Evolutionary conservation across 2,888 invertebrate species (phyloP).

Genomic region (Diaperis boleti): DNA sequence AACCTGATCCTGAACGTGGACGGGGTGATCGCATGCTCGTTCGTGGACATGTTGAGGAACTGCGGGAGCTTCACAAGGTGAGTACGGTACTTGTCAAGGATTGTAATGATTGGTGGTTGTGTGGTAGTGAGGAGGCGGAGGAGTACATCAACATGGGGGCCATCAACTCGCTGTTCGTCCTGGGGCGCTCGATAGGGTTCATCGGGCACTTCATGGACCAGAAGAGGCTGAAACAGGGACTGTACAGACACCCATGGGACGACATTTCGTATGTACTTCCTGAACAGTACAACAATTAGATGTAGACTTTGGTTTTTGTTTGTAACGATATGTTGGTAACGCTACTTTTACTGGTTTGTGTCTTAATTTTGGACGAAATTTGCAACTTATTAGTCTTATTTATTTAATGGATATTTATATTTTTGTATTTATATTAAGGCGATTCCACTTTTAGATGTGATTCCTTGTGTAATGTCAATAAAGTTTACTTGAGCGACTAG

Average conservation of each 20-base stretch:
- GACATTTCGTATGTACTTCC: conserved; percentile 93
- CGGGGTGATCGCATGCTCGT: conserved; percentile 96
- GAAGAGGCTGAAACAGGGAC: conserved; percentile 97
- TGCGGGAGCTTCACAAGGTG: conserved; percentile 94
- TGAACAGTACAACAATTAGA: conserved; percentile 72
- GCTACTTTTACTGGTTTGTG: conserved; percentile 5
- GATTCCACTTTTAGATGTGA: conserved; percentile 34
- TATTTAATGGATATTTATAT: conserved; percentile 40
- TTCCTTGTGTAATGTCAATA: conserved; percentile 33
- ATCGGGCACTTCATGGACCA: conserved; percentile 99
- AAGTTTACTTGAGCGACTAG: not conserved
- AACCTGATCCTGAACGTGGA: conserved; percentile 99
- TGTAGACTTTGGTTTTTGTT: not conserved
- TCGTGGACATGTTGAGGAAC: conserved; percentile 95
- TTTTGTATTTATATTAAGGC: conserved; percentile 38
- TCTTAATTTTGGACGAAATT: conserved; percentile 20
- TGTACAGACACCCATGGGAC: conserved; percentile 99
- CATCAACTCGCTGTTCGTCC: conserved; percentile 97
- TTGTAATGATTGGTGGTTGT: not conserved
- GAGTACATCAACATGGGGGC: conserved; percentile 98
- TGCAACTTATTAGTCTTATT: conserved; percentile 21
- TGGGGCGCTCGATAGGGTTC: conserved; percentile 98
- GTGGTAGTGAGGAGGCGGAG: conserved; percentile 89
- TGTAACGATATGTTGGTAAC: conserved; percentile 10
- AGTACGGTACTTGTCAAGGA: not conserved